Evolutionary conservation across 2,797 vertebrate species (phyloP).

Genomic region (Acipenser oxyrinchus): DNA sequence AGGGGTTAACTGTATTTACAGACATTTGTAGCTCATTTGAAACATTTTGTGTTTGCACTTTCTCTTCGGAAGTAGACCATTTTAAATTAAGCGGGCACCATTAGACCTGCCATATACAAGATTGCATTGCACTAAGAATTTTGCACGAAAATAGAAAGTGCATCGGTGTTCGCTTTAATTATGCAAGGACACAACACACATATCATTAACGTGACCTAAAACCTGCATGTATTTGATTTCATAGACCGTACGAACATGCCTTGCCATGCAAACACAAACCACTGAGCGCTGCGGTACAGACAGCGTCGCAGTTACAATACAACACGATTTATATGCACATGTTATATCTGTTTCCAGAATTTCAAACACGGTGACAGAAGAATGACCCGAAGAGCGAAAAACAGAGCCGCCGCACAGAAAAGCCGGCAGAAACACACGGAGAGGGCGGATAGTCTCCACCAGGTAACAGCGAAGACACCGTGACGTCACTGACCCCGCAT

Average conservation of each 20-base stretch:
- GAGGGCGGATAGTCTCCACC: constrained; percentile 67
- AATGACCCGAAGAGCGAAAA: constrained; percentile 52
- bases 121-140: no score
- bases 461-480: constrained; percentile 44
- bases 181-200: no score
- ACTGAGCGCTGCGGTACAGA: background rate
- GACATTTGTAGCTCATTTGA: no score
- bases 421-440: constrained; percentile 70
- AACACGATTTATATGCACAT: background rate
- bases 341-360: constrained; percentile 26
- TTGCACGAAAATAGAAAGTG: no score
- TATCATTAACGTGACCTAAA: no score
- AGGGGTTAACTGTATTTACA: no score
- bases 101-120: no score
- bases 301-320: background rate
- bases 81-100: no score
- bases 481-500: background rate
- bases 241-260: background rate
- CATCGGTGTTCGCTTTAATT: no score
- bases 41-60: no score
- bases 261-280: background rate
- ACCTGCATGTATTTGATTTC: background rate
- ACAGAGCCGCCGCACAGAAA: constrained; percentile 61
- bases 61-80: no score
- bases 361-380: constrained; percentile 13